phyloP scores from a whole-genome alignment of 1,140 invertebrate species.

The Pachyrhynchus sulphureomaculatus region DNA sequence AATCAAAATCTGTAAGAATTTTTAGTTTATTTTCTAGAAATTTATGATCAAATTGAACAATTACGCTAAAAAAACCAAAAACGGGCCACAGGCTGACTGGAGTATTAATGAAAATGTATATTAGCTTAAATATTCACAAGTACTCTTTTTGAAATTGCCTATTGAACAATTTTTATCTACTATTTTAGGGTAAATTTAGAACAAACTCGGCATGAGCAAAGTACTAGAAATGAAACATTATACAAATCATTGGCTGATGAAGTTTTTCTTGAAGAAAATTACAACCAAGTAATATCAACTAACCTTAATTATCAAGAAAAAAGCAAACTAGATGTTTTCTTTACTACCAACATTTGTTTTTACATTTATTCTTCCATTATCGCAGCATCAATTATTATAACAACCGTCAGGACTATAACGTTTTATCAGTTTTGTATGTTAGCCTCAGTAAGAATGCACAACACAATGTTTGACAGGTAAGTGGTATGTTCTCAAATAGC shows the following conservation, averaged over 20 bases:
- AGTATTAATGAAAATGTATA: no score
- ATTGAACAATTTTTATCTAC: no score
- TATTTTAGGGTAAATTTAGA: slow-evolving; percentile 41
- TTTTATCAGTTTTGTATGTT: slow-evolving; percentile 77
- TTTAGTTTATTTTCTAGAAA: no score
- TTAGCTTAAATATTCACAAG: no score
- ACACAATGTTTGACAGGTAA: slow-evolving; percentile 71
- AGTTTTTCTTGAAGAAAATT: slow-evolving; percentile 19
- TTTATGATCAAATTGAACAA: no score
- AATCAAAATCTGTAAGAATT: no score
- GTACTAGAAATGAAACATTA: slow-evolving; percentile 22
- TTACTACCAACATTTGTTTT: slow-evolving; percentile 40
- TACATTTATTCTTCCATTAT: slow-evolving; percentile 55
- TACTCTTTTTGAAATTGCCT: no score
- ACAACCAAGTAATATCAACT: slow-evolving; percentile 7
- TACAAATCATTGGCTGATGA: slow-evolving; percentile 47
- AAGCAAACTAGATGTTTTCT: slow-evolving; percentile 34
- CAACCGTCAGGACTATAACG: slow-evolving; percentile 64
- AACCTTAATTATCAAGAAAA: neutral
- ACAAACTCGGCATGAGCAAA: slow-evolving; percentile 17
- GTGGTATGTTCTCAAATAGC: no score
- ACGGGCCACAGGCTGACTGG: no score
- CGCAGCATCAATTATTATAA: slow-evolving; percentile 55
- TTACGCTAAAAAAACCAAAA: no score
- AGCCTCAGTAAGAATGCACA: slow-evolving; percentile 65